Evolutionary conservation across 2,797 vertebrate species (phyloP).

Genomic region (Myiotriccus ornatus): DNA sequence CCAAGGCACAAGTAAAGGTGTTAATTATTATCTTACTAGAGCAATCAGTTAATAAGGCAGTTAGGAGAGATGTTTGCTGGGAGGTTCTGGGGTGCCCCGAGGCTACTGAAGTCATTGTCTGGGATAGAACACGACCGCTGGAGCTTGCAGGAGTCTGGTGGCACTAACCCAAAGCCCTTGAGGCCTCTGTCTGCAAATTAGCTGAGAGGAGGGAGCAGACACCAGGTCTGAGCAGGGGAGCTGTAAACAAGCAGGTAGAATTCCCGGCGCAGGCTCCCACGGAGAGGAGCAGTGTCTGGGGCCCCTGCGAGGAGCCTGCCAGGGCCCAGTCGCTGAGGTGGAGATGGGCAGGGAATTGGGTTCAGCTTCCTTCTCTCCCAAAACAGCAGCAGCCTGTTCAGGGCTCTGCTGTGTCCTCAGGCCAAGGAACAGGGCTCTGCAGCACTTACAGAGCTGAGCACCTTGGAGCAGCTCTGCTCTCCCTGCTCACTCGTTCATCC

Average conservation of each 20-base stretch:
- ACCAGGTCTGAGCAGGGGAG: slow-evolving; percentile 52
- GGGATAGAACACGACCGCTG: slow-evolving; percentile 33
- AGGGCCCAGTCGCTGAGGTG: neutral
- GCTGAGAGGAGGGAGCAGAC: slow-evolving; percentile 60
- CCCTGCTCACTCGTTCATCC: fast-evolving
- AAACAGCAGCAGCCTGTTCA: neutral
- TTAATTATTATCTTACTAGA: slow-evolving; percentile 64
- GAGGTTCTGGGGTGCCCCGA: slow-evolving; percentile 49
- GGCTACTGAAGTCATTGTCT: slow-evolving; percentile 70
- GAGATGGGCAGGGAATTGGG: neutral
- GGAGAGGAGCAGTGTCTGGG: neutral
- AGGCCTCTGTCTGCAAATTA: slow-evolving; percentile 49
- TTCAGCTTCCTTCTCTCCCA: neutral
- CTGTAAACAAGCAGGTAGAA: slow-evolving; percentile 62
- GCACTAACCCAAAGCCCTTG: slow-evolving; percentile 48
- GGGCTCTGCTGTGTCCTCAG: neutral
- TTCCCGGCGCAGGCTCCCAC: neutral
- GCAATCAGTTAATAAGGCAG: slow-evolving; percentile 67
- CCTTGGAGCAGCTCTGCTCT: neutral
- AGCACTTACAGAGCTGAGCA: neutral
- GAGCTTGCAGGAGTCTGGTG: slow-evolving; percentile 57
- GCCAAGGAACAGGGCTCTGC: neutral
- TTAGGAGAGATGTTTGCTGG: slow-evolving; percentile 57
- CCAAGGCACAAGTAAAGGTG: slow-evolving; percentile 30
- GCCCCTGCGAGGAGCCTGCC: neutral